Evolutionary conservation across 2,113 vertebrate genomes (phyloP), one percentile per base, ranked within the genome.

Genomic region (Lepus timidus): DNA sequence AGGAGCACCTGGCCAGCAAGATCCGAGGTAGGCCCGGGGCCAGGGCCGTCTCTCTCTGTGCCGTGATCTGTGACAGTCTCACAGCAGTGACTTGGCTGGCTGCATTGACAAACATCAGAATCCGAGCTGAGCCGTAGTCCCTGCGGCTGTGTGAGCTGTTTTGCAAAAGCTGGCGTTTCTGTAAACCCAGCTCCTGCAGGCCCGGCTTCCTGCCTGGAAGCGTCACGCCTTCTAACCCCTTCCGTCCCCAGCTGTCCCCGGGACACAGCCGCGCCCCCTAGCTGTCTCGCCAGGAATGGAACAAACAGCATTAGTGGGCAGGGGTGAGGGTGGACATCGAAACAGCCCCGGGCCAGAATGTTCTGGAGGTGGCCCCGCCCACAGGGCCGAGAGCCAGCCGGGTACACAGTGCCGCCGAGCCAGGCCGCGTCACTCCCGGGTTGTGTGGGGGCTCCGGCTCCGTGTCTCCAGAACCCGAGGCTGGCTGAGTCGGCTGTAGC

Each of bases 1-100:
- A 99, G 98, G 99, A 99, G 96, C 99, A 99, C 44, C 97, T 99
- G 97, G 99, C 98, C 97, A 99, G 98, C 99, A 99, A 99, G 98
- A 99, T 99, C 96, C 98, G 98, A 98, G 99, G 99, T 99, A 31
- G 88, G 92, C 16, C 10, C 1, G 0, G 61, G 0, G 6, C 62
- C 2, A 7, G 14, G 36, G 36, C 36, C 36, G 36, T 29, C 29
- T 44, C 20, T 16, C 25, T 65, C 61, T 64, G 1, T 14, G 23
- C 44, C 13, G 0, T 0, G 51, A 33, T 7, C 85, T 2, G 0
- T 4, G 62, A 29, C 17, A 64, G 23, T 86, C 39, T 90, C 75
- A 17, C 11, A 9, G 52, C 1, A 2, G 4, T 25, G 52, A 49
- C 33, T 44, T 39, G 8, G 7, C 65, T 67, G 17, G 0, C 1